Evolutionary conservation across 2,113 vertebrate genomes (phyloP).

Genomic region (Acanthochromis polyacanthus): DNA sequence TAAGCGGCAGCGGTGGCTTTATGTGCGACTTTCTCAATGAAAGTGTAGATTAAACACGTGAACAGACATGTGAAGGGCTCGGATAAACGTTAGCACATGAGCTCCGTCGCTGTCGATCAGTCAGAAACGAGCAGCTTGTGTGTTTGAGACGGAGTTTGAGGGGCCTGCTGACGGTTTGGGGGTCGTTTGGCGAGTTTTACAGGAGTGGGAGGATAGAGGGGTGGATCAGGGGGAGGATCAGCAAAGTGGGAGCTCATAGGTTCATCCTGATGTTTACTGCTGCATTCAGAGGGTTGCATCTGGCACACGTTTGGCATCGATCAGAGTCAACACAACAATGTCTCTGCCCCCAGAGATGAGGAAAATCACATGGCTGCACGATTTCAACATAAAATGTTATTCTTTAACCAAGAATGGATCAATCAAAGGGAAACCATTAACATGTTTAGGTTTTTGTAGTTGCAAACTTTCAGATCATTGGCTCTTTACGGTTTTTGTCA

Average conservation of each 20-base stretch:
- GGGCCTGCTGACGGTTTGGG: not conserved
- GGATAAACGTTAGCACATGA: slow-evolving; percentile 28
- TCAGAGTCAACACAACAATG: slow-evolving; percentile 14
- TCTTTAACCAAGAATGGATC: not conserved
- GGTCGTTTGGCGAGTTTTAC: slow-evolving; percentile 28
- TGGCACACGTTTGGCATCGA: slow-evolving; percentile 51
- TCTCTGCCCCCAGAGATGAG: not conserved
- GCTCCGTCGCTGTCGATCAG: not conserved
- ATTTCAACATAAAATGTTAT: no score
- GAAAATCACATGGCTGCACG: not conserved
- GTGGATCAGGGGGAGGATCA: slow-evolving; percentile 78
- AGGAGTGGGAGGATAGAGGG: slow-evolving; percentile 54
- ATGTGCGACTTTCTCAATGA: not conserved
- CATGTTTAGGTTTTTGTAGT: not conserved
- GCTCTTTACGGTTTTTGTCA: no score
- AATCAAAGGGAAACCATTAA: slow-evolving; percentile 4
- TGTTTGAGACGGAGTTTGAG: not conserved
- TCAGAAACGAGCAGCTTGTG: not conserved
- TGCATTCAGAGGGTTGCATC: slow-evolving; percentile 21
- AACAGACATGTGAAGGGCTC: not conserved
- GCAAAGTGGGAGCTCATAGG: slow-evolving; percentile 73
- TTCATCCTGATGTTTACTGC: slow-evolving; percentile 68
- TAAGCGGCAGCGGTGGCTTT: not conserved
- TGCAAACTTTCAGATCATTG: not conserved
- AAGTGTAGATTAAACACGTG: slow-evolving; percentile 29